Evolutionary conservation across 2,888 invertebrate species (phyloP), one percentile per base, ranked within the genome.

Genomic region (Eledona agricola): DNA sequence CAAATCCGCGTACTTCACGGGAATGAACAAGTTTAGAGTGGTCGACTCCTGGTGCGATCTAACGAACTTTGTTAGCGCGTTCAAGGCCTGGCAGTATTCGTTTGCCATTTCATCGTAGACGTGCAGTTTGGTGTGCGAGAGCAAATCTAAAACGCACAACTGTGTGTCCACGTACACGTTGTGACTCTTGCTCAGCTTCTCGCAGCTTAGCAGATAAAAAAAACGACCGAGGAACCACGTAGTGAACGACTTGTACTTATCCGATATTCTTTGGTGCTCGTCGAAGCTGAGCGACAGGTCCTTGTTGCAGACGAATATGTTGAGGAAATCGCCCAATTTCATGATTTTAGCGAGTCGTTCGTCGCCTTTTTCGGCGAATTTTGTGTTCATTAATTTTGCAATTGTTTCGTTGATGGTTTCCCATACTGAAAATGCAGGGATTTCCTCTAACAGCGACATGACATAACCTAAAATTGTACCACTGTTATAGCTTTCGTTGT

Each of bases 151-250:
- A 58, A 84, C 80, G 71, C 79, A 80, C 35, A 82, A 64, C 60
- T 84, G 85, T 9, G 80, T 80, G 62, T 82, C 78, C 59, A 81
- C 79, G 60, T 82, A 79, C 43, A 78, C 68, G 25, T 69, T 58
- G 52, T 83, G 81, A 52, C 81, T 79, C 63, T 81, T 82, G 17
- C 22, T 67, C 23, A 83, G 70, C 62, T 80, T 78, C 35, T 80
- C 77, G 1, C 80, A 78, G 23, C 81, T 82, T 69, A 84, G 78
- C 20, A 87, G 75, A 74, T 84, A 83, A 69, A 86, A 86, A 62
- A 87, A 76, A 65, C 82, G 78, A n/a, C 86, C 87, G 43, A 87
- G 75, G 1, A 87, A 71, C 87, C 87, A 88, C 7, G 80, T 81
- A 43, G 84, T 83, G 60, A 86, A 87, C 1, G 83, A 77, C 70